These are phyloP conservation scores for Cistogaster globosa DNA, from an alignment of 2,888 invertebrate species.

Conservation along the genomic window DNA sequence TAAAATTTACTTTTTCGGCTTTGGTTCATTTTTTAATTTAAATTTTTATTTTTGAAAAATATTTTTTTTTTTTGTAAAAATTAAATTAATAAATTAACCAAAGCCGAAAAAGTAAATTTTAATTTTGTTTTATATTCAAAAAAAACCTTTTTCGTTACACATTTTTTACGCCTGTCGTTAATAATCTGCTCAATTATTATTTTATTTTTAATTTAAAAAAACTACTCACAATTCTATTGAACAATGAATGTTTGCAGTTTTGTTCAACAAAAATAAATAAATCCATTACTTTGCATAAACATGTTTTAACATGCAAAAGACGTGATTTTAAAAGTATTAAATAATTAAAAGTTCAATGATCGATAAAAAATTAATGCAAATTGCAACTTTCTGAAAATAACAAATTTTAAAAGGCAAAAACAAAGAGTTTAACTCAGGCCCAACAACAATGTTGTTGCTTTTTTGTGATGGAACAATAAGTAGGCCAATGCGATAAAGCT, in stretches of 20 bases:
- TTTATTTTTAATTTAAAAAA: too few relatives aligned
- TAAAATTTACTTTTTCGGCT: too few relatives aligned
- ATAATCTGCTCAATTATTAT: too few relatives aligned
- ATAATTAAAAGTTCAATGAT: slow-evolving; percentile 53
- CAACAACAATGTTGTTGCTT: slow-evolving; percentile 20
- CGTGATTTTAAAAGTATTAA: slow-evolving; percentile 9
- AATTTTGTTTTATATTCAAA: too few relatives aligned
- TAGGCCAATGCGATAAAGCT: slow-evolving; percentile 67
- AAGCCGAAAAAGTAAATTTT: too few relatives aligned
- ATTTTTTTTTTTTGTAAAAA: too few relatives aligned
- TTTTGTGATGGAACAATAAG: slow-evolving; percentile 44
- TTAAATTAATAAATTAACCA: too few relatives aligned
- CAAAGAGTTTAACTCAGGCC: slow-evolving; percentile 24
- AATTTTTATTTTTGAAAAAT: too few relatives aligned
- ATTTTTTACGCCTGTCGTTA: too few relatives aligned
- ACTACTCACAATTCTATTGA: too few relatives aligned
- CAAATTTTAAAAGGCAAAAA: neutral
- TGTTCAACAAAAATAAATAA: slow-evolving; percentile 13
- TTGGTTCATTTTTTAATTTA: too few relatives aligned
- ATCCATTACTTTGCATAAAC: slow-evolving; percentile 47
- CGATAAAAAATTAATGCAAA: slow-evolving; percentile 38
- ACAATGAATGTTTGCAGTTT: neutral
- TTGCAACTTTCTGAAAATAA: slow-evolving; percentile 48
- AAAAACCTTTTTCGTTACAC: too few relatives aligned
- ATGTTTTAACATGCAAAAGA: slow-evolving; percentile 34